Base-by-base conservation (phyloP, 2,797 vertebrate genomes). In the Pyrocephalus nanus region DNA sequence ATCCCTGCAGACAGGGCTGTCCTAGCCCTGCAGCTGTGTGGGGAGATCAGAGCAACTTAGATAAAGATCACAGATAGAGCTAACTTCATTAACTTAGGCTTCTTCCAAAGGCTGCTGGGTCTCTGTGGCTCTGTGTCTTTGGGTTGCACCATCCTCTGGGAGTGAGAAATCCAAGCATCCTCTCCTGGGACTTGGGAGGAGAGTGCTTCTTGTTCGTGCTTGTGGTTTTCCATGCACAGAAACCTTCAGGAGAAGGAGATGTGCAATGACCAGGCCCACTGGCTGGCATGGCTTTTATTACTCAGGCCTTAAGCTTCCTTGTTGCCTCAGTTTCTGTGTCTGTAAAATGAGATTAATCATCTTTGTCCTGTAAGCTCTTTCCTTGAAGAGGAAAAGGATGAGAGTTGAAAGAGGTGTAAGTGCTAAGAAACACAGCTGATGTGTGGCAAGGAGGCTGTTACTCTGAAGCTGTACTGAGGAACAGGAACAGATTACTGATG, bases 41-140 rank as follows among this genome's bases (percentile, higher is more conserved):
- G 65, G 65, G 92, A 93, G 91, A 88, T 90, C 91, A 93, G 79
- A 93, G 76, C 7, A 4, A 36, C 70, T 60, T 38, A 15, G 70
- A 90, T 90, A 60, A 84, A 38, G 53, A 88, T 88, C 91, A 40
- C 57, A 67, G 61, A 45, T 53, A 50, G 1, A 60, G n/a, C 48
- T 67, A 80, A 61, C 69, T 88, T 71, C 23, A n/a, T n/a, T 55
- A 48, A 18, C 67, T 54, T 32, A 73, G 60, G 22, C 75, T 85
- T 72, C 90, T 89, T 85, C 82, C 89, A 34, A 23, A 70, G 82
- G 6, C 61, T 76, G 38, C 58, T 47, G 51, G 16, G 15, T 85
- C 89, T 92, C 72, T 51, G 36, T 64, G 73, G 51, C 78, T 83
- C 7, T 8, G 23, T 64, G 65, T 29, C 88, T 64, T 51, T 29